These are phyloP conservation scores for Trissolcus brochymenae DNA, from an alignment of 2,888 invertebrate species.

Conservation along the genomic window DNA sequence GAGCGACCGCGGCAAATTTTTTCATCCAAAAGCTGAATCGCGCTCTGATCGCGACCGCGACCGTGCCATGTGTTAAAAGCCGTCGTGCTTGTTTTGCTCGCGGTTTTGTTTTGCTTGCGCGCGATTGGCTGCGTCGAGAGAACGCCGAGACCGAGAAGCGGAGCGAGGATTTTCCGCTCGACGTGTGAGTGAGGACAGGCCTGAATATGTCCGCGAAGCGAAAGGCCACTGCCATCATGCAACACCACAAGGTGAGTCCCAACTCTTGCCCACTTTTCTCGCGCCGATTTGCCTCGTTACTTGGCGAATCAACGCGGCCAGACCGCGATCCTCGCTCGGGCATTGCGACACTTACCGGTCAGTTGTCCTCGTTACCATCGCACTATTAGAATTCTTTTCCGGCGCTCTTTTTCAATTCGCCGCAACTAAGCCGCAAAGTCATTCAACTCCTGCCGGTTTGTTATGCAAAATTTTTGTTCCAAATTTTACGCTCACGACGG, in stretches of 20 bases:
- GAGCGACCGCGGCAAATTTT: constrained; percentile 1
- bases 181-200: constrained; percentile 68
- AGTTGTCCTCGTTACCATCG: constrained; percentile 30
- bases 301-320: constrained; percentile 21
- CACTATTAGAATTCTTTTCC: constrained; percentile 19
- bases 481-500: too few relatives aligned
- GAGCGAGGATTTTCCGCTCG: constrained; percentile 63
- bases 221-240: constrained; percentile 85
- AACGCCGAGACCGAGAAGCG: constrained; percentile 60
- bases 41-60: constrained; percentile 1
- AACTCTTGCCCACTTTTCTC: constrained; percentile 32
- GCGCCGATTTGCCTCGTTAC: constrained; percentile 34
- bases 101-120: constrained; percentile 62
- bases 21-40: neutral
- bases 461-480: too few relatives aligned
- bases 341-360: constrained; percentile 43
- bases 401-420: neutral
- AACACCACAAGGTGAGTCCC: constrained; percentile 79
- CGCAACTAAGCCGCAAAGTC: too few relatives aligned
- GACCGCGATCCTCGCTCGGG: constrained; percentile 14
- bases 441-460: too few relatives aligned
- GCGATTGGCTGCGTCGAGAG: constrained; percentile 57
- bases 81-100: constrained; percentile 55
- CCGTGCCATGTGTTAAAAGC: constrained; percentile 66
- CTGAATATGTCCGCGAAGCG: constrained; percentile 84